Conservation (phyloP, 2,797 vertebrate genomes). For the Muraenolepis orangiensis region DNA sequence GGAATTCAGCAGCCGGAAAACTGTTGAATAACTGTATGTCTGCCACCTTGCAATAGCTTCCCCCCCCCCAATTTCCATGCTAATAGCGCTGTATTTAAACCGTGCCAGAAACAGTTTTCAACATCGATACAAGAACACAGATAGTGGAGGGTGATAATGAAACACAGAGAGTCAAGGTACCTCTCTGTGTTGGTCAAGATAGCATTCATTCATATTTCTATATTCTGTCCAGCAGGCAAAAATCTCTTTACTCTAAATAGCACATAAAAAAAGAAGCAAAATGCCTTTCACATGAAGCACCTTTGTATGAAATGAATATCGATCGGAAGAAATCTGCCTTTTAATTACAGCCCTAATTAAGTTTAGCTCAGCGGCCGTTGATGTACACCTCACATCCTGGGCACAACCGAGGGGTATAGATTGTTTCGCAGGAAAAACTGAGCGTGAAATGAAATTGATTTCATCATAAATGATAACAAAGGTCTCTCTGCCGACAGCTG, state of each 20-base stretch:
- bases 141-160: background rate
- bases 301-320: background rate
- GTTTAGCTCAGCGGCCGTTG: conserved; percentile 15
- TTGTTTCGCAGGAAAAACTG: conserved; percentile 50
- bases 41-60: background rate
- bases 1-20: background rate
- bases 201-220: background rate
- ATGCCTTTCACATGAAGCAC: background rate
- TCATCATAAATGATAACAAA: conserved; percentile 57
- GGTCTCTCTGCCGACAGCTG: conserved; percentile 47
- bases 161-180: background rate
- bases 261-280: background rate
- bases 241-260: background rate
- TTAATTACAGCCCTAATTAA: conserved; percentile 30
- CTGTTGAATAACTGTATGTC: background rate
- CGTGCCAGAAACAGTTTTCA: background rate
- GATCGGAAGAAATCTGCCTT: conserved; percentile 13
- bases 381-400: conserved; percentile 6
- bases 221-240: background rate
- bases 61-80: background rate
- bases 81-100: background rate
- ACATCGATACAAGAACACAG: background rate
- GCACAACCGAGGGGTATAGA: conserved; percentile 35
- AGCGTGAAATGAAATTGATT: conserved; percentile 50
- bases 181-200: background rate